Evolutionary conservation across 1,140 invertebrate species (phyloP), one percentile per base, ranked within the genome.

Genomic region (Leptopilina clavipes): DNA sequence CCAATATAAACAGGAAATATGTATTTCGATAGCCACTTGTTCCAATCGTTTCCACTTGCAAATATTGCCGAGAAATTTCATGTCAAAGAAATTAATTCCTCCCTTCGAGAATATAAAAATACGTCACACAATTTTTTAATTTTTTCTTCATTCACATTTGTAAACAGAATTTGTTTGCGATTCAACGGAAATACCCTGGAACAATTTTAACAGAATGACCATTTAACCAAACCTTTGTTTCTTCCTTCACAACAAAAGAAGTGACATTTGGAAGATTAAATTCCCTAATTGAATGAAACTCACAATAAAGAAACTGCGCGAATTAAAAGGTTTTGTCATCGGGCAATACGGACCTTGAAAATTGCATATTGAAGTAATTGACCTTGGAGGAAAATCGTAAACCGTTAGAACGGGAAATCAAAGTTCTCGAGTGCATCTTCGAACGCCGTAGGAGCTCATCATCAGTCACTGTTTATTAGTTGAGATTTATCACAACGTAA

Each of bases 391-490:
- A 59, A 22, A 22, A 59, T 59, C 5, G 9, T 22, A 18, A 22
- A 22, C 54, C 54, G 54, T 59, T 59, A 59, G 54, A 59, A 18
- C 8, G 22, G 10, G 17, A 11, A 31, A 22, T 19, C 19, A 12
- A 31, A 31, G 25, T 5, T 12, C 19, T 25, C 37, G 0, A 40
- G 2, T 6, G 54, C 11, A 59, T 59, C 54, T 18, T 19, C 54
- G 3, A 59, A 59, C 11, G 54, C 54, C 54, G 10, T 59, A 22
- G 54, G 54, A 59, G 18, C 54, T 31, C n/a, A n/a, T 22, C 54
- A 59, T 59, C 72, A 10, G 72, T 65, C 73, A 77, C 77, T 83
- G 75, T 83, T 83, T 80, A 79, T 82, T 78, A 79, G 37, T n/a
- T 56, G 31, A 76, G 72, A 80, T 82, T 80, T 83, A 83, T 83